Conservation (phyloP, 2,797 vertebrate species). For the Parauchenoglanis punctatus region DNA sequence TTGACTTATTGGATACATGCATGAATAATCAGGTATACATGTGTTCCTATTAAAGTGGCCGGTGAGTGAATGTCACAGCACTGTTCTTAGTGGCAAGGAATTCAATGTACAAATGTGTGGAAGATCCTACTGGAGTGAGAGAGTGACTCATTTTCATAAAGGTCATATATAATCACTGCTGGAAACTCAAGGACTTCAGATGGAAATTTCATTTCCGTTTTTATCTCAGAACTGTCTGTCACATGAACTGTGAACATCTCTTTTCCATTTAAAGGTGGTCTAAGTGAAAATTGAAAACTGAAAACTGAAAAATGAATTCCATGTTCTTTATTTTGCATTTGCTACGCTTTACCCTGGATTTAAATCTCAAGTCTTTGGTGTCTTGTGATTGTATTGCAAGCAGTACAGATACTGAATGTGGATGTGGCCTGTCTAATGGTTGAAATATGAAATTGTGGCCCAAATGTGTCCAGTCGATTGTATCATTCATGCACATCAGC, state of each 20-base stretch:
- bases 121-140: conserved; percentile 23
- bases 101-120: conserved; percentile 21
- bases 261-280: neutral
- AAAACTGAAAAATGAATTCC: neutral
- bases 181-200: conserved; percentile 31
- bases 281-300: neutral
- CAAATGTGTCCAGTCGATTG: neutral
- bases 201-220: conserved; percentile 20
- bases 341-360: neutral
- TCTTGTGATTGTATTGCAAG: neutral
- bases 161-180: conserved; percentile 33
- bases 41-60: neutral
- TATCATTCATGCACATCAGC: neutral
- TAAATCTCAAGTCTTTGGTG: neutral
- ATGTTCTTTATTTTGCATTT: neutral
- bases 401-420: neutral
- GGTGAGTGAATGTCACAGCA: neutral
- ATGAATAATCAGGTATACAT: neutral
- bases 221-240: conserved; percentile 19
- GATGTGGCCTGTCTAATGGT: neutral
- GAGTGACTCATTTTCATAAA: conserved; percentile 29
- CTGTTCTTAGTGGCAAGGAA: conserved; percentile 3
- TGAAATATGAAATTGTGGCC: neutral
- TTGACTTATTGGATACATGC: neutral
- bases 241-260: neutral